Base-by-base conservation (phyloP, 2,113 vertebrate species). In the Nothoprocta perdicaria region DNA sequence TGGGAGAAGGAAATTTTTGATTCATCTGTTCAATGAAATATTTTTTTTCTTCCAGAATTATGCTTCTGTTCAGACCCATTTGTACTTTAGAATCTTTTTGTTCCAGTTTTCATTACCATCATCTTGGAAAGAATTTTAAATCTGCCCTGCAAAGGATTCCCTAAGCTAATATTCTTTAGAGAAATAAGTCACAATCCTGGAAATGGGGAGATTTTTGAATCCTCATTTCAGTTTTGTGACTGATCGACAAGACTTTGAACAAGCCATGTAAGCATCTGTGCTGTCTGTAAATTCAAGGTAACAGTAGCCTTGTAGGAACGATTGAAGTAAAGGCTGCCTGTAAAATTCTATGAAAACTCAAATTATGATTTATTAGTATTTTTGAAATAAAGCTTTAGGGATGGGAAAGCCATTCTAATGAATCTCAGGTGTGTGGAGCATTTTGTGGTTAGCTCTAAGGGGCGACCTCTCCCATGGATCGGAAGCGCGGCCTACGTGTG, bases 271-370 rank as follows among this genome's bases (percentile, higher is more conserved):
- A 90, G 27, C 86, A 86, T 86, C 92, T 84, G 53, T 66, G 41
- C 74, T 94, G 84, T 94, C 80, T 94, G 66, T 92, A 45, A 94
- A 80, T 18, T 76, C 62, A 86, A 90, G 81, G 84, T 94, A 94
- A 89, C 73, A 93, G 74, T 60, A 86, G 85, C 76, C 89, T 84
- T 79, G 66, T 31, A 79, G 86, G 84, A 92, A 88, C 93, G 88
- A 89, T 90, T 94, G 69, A 85, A 89, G 84, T 76, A 62, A 84
- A 93, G 55, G 41, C 22, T 26, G 13, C 48, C n/a, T 76, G 74
- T 82, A 82, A 84, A 94, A 86, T 67, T 94, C 41, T 90, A 46
- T 77, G 60, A 87, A 84, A 80, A 74, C 67, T 84, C 72, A 79
- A 90, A 76, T 82, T 62, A 62, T 79, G 72, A 89, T 93, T 86